These are phyloP conservation scores for Anthonomus grandis DNA, from an alignment of 1,140 invertebrate genomes.

Conservation along the genomic window DNA sequence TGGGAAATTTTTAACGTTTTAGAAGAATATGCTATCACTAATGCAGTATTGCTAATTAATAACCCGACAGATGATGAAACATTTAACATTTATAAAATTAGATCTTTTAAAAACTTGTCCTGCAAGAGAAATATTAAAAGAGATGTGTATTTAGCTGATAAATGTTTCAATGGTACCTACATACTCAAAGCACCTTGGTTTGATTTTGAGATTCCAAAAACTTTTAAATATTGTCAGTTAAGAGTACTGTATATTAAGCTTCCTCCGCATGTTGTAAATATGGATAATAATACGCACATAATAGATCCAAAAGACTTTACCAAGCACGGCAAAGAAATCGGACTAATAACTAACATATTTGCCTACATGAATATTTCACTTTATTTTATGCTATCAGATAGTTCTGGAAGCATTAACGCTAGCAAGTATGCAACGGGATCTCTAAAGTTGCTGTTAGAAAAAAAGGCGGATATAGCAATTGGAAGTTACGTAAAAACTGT, in stretches of 20 bases:
- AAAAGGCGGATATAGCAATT: conserved; percentile 9
- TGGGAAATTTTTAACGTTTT: too few species aligned
- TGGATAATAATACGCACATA: neutral
- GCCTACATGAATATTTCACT: conserved; percentile 15
- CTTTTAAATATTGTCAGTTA: conserved; percentile 31
- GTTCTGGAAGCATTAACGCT: neutral
- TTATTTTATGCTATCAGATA: conserved; percentile 1
- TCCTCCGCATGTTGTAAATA: conserved; percentile 29
- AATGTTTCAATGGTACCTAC: conserved; percentile 12
- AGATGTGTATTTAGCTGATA: too few species aligned
- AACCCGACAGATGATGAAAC: too few species aligned
- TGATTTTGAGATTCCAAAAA: conserved; percentile 28
- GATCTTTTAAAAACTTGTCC: too few species aligned
- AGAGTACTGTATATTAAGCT: conserved; percentile 24
- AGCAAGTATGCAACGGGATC: conserved; percentile 9
- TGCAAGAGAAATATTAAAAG: too few species aligned
- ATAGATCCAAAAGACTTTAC: neutral
- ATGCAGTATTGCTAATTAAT: too few species aligned
- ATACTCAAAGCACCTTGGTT: conserved; percentile 5
- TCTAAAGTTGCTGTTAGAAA: neutral
- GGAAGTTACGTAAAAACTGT: conserved; percentile 17
- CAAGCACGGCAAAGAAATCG: conserved; percentile 11
- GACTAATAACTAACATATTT: conserved; percentile 15
- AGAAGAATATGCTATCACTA: too few species aligned
- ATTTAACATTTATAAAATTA: too few species aligned